Conservation (phyloP, 2,888 invertebrate species). For the Leucoptera coffeella region DNA sequence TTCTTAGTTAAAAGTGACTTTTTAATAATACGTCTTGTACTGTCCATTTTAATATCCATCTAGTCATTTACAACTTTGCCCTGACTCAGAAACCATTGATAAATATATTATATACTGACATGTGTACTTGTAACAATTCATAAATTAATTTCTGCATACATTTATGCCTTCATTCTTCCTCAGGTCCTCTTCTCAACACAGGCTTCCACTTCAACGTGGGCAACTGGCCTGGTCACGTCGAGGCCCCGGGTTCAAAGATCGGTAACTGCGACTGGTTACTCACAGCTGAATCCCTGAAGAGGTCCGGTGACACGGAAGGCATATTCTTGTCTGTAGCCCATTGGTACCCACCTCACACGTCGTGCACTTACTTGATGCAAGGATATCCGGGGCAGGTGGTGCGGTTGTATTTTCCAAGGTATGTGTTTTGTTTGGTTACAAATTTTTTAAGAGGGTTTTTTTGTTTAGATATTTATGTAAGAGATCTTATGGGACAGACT, state of each 20-base stretch:
- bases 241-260: conserved; percentile 79
- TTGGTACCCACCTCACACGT: conserved; percentile 91
- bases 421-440: conserved; percentile 10
- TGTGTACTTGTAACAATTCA: too few species aligned
- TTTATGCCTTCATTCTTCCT: not conserved
- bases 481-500: too few species aligned
- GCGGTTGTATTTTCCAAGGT: conserved; percentile 85
- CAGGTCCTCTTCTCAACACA: conserved; percentile 80
- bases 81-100: too few species aligned
- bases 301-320: conserved; percentile 77
- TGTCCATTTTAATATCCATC: too few species aligned
- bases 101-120: too few species aligned
- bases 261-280: conserved; percentile 87
- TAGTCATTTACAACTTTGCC: too few species aligned
- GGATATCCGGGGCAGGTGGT: conserved; percentile 83
- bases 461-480: too few species aligned
- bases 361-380: conserved; percentile 85
- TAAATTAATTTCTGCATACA: too few species aligned
- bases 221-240: conserved; percentile 89
- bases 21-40: too few species aligned
- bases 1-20: too few species aligned
- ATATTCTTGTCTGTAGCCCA: conserved; percentile 88
- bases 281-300: conserved; percentile 72
- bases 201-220: conserved; percentile 94
- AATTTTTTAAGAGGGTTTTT: not conserved